phyloP scores from a whole-genome alignment of 2,888 invertebrate genomes.

The Siphonodentalium dalli region DNA sequence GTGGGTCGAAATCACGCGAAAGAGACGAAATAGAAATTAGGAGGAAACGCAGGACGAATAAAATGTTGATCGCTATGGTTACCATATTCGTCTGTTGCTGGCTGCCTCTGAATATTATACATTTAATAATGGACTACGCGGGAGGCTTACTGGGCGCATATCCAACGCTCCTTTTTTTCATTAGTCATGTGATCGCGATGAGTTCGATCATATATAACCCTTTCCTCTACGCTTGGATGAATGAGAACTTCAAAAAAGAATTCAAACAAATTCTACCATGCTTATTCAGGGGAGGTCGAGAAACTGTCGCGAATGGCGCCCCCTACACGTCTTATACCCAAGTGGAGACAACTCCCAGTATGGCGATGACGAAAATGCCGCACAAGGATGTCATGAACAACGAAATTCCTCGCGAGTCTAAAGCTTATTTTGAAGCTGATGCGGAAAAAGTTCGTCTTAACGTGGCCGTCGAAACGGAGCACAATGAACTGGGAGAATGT shows the following conservation, averaged over 20 bases:
- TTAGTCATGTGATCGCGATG: conserved; percentile 87
- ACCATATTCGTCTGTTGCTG: conserved; percentile 92
- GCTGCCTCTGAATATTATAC: conserved; percentile 79
- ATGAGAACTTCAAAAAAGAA: conserved; percentile 88
- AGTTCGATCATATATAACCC: conserved; percentile 92
- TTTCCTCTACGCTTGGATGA: conserved; percentile 91
- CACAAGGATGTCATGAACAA: conserved; percentile 45
- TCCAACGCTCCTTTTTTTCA: conserved; percentile 84
- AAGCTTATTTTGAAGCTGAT: conserved; percentile 54
- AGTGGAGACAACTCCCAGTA: conserved; percentile 54
- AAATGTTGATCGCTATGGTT: conserved; percentile 95
- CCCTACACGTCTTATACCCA: conserved; percentile 61
- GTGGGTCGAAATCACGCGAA: conserved; percentile 72
- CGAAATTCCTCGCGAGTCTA: conserved; percentile 42
- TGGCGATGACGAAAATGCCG: conserved; percentile 56
- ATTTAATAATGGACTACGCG: conserved; percentile 70
- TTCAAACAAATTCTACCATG: conserved; percentile 70
- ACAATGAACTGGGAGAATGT: too few species aligned
- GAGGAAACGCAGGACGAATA: conserved; percentile 86
- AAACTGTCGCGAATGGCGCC: conserved; percentile 44
- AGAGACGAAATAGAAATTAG: conserved; percentile 88
- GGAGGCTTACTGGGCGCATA: conserved; percentile 71
- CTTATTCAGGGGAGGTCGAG: conserved; percentile 25
- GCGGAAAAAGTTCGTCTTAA: conserved; percentile 57
- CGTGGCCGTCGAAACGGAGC: conserved; percentile 44